Evolutionary conservation across 1,140 invertebrate species (phyloP).

Genomic region (Magallana ariakensis): DNA sequence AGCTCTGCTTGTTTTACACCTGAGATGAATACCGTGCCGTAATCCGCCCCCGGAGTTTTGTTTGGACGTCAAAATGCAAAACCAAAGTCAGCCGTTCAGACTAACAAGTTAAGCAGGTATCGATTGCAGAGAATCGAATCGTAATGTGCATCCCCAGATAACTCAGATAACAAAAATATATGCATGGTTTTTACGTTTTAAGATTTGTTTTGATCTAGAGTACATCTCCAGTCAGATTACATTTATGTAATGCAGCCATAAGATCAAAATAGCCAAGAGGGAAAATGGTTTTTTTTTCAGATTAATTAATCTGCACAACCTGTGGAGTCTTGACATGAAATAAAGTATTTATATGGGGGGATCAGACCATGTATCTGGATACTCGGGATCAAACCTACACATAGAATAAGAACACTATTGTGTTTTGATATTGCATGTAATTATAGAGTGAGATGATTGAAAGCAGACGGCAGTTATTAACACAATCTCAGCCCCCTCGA

Average conservation of each 20-base stretch:
- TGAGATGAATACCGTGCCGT: not conserved
- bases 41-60: not conserved
- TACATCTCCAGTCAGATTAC: too few species aligned
- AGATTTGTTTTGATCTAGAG: not conserved
- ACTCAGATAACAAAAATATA: not conserved
- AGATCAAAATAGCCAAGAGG: too few species aligned
- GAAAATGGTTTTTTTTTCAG: too few species aligned
- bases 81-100: constrained; percentile 1
- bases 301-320: too few species aligned
- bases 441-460: not conserved
- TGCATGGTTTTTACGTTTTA: not conserved
- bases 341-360: too few species aligned
- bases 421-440: constrained; percentile 5
- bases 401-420: not conserved
- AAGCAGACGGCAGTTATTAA: constrained; percentile 10
- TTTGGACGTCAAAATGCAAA: not conserved
- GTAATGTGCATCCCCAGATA: not conserved
- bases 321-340: too few species aligned
- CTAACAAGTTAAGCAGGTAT: not conserved
- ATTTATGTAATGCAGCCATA: too few species aligned
- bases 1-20: not conserved
- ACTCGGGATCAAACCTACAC: too few species aligned
- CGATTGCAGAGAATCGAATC: constrained; percentile 5
- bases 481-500: constrained; percentile 2
- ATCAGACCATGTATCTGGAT: too few species aligned